Evolutionary conservation across 2,113 vertebrate species (phyloP), one percentile per base, ranked within the genome.

Genomic region (Bombycilla garrulus): DNA sequence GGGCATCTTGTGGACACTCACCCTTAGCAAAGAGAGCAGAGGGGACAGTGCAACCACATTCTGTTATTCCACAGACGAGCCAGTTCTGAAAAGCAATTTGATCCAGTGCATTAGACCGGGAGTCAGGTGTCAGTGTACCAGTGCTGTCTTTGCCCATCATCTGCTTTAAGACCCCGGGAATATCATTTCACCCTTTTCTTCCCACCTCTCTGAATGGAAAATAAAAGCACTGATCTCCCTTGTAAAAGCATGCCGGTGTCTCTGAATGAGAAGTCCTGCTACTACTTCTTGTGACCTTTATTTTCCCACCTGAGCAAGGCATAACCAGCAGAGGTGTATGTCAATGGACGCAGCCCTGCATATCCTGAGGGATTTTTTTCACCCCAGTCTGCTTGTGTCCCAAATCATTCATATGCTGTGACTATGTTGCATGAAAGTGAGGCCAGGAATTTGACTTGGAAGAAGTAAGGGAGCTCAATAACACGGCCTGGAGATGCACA

Each of bases 31-130:
- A 50, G 58, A 38, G 21, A 50, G 57, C 36, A 61, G 72, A 74
- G 76, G 33, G 0, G 0, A 12, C 38, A 23, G 36, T 25, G n/a
- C 21, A 58, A 25, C 28, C 44, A 24, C 5, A 1, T 24, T 25
- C 17, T 40, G 24, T 54, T 33, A 40, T 42, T 40, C 36, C 40
- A 14, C 40, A 35, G 38, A 18, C 20, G 38, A 78, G 10, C 22
- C 48, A 44, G 14, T n/a, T 44, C 44, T 45, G 31, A 29, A 64
- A 58, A 73, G 12, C 31, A 57, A 14, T 36, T 72, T 38, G 29
- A 58, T 31, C 12, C 62, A 28, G 28, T 19, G 36, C 26, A 2
- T 44, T 22, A 44, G 25, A 26, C n/a, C 0, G 1, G 24, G 58
- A 73, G 29, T 29, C 25, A 33, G 23, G 24, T 77, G 28, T 17